phyloP scores from a whole-genome alignment of 2,888 invertebrate genomes.

The Andrena haemorrhoa region DNA sequence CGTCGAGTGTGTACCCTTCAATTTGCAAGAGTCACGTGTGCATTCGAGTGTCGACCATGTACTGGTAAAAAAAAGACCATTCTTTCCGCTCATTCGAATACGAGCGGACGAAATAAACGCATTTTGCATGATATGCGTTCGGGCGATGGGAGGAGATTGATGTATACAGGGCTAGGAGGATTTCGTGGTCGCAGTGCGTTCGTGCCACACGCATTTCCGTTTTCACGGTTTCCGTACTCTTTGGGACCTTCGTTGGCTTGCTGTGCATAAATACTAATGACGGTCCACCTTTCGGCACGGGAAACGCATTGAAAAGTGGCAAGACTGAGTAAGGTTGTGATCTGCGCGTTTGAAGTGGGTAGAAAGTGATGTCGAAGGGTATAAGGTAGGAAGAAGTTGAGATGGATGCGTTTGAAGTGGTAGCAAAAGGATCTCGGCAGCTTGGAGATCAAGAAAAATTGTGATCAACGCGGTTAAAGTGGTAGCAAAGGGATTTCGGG shows the following conservation, averaged over 20 bases:
- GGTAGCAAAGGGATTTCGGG: too few species aligned
- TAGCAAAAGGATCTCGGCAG: too few species aligned
- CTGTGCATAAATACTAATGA: constrained; percentile 1
- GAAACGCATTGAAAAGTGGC: constrained; percentile 17
- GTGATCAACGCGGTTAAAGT: too few species aligned
- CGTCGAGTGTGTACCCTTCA: constrained; percentile 7
- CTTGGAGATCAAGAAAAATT: too few species aligned
- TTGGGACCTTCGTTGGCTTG: not conserved
- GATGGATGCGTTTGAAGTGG: too few species aligned
- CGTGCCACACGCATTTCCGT: constrained; percentile 77
- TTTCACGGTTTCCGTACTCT: constrained; percentile 41
- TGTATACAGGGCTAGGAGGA: constrained; percentile 58
- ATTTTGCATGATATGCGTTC: constrained; percentile 46
- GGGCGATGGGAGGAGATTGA: constrained; percentile 73
- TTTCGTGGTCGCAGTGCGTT: constrained; percentile 60
- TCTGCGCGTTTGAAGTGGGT: not conserved
- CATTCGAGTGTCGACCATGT: not conserved
- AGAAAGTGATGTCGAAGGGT: too few species aligned
- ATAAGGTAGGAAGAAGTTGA: too few species aligned
- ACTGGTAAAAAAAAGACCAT: constrained; percentile 17
- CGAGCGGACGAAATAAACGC: constrained; percentile 15
- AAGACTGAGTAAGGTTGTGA: not conserved
- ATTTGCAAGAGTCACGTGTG: constrained; percentile 28
- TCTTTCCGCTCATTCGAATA: constrained; percentile 8
- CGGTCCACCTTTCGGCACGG: not conserved